Percentiles rank a stretch among this genome's conserved stretches.
Conservation (phyloP, 2,888 invertebrate genomes). For the Galerucella nymphaeae region DNA sequence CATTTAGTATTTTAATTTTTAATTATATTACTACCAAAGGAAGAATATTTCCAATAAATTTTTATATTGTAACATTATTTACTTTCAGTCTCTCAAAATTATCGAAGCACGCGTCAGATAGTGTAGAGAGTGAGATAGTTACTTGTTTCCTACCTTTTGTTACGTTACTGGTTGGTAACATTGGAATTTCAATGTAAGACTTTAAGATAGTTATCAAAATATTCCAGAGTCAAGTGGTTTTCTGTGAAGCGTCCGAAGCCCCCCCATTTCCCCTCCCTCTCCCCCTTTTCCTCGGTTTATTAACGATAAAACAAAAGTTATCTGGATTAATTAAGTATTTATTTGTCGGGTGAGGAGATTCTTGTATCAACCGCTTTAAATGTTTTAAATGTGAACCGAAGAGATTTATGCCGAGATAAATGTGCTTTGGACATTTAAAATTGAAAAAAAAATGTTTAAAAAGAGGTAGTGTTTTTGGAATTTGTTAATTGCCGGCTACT, state of each 20-base stretch:
- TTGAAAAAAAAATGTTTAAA: not conserved
- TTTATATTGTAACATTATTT: too few relatives aligned
- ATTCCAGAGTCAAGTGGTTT: constrained; percentile 11
- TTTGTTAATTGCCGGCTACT: not conserved
- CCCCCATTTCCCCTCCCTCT: not conserved
- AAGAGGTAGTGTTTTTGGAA: not conserved
- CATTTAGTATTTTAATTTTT: too few relatives aligned
- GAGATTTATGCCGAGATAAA: constrained; percentile 14
- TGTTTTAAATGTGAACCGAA: not conserved
- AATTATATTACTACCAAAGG: too few relatives aligned
- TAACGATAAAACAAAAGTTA: constrained; percentile 30
- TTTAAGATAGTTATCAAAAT: constrained; percentile 31
- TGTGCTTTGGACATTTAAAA: not conserved
- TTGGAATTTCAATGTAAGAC: constrained; percentile 26
- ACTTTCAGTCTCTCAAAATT: too few relatives aligned
- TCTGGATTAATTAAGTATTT: constrained; percentile 33
- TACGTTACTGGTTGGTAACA: constrained; percentile 5
- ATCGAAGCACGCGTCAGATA: too few relatives aligned
- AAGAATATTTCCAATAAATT: too few relatives aligned
- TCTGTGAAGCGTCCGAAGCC: not conserved
- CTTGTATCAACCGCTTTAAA: constrained; percentile 5
- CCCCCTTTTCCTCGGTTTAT: not conserved
- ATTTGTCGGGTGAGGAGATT: not conserved
- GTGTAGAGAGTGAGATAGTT: too few relatives aligned
- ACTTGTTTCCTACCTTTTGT: not conserved